Evolutionary conservation across 2,888 invertebrate species (phyloP), one percentile per base, ranked within the genome.

Genomic region (Aleiodes testaceus): DNA sequence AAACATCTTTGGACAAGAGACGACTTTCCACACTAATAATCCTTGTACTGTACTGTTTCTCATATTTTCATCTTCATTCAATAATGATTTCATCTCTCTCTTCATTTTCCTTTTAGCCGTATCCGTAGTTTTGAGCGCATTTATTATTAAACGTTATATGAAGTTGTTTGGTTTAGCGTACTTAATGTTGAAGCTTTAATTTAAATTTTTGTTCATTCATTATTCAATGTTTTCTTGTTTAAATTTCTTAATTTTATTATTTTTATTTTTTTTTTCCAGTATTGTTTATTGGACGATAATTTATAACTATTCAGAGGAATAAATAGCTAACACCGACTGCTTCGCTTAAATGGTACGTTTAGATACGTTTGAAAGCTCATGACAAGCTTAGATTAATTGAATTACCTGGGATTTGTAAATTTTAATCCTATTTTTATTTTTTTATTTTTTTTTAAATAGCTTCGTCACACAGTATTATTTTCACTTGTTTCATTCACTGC

Each of bases 291-390:
- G 84, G 84, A 85, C 82, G 85, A 85, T 78, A 79, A 83, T 83
- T 83, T 80, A 82, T 79, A 80, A 79, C 82, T 81, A 82, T 79
- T 79, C 83, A 83, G 82, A 81, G 84, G 81, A 78, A 85, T 83
- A 85, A 85, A 84, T 81, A 80, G 81, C 84, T 85, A 84, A 85
- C 83, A 85, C 82, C 81, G 78, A 85, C 79, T 82, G 82, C 80
- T 26, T 81, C 79, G 80, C 79, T 83, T 81, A 79, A 79, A 81
- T 79, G 75, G 79, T 82, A 80, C 75, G 78, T 81, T 79, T 73
- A 71, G 44, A 70, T 69, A 65, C 49, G 63, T 61, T 67, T 72
- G 16, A 79, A 81, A 84, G 80, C 79, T 81, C 78, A 72, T 79
- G 73, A 74, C 71, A 81, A 84, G 79, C 80, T 82, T 79, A 74